Evolutionary conservation across 2,888 invertebrate species (phyloP).

Genomic region (Phortica okadai): DNA sequence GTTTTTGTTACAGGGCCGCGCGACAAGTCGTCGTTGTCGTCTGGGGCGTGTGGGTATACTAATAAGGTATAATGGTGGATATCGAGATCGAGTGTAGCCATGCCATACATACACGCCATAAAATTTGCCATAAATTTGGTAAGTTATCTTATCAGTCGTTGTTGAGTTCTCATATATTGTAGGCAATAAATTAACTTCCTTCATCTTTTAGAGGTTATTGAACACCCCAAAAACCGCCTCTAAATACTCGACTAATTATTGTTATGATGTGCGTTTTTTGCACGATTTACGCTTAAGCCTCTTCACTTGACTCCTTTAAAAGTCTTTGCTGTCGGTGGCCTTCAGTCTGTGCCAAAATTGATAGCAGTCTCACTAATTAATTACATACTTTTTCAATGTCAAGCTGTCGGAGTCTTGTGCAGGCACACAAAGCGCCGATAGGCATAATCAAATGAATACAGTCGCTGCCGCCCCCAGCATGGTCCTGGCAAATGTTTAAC

Average conservation of each 20-base stretch:
- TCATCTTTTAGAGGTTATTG: no score
- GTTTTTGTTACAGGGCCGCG: not conserved
- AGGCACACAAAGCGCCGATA: not conserved
- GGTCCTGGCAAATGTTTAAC: not conserved
- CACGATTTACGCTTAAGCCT: no score
- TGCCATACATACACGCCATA: no score
- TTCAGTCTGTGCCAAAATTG: not conserved
- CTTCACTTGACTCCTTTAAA: not conserved
- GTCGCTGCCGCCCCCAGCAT: slow-evolving; percentile 26
- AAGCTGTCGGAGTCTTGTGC: slow-evolving; percentile 53
- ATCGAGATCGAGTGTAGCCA: no score
- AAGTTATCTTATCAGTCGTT: no score
- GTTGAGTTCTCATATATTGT: no score
- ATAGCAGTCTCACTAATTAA: slow-evolving; percentile 63
- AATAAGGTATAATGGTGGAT: not conserved
- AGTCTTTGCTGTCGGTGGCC: not conserved
- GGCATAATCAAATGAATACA: slow-evolving; percentile 3
- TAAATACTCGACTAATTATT: no score
- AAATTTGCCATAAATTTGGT: no score
- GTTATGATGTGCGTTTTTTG: no score
- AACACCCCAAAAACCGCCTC: no score
- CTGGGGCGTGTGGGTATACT: not conserved
- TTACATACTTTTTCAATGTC: slow-evolving; percentile 70
- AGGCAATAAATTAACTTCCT: no score
- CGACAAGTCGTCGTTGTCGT: not conserved